Evolutionary conservation across 2,113 vertebrate genomes (phyloP).

Genomic region (Phoxinus phoxinus): DNA sequence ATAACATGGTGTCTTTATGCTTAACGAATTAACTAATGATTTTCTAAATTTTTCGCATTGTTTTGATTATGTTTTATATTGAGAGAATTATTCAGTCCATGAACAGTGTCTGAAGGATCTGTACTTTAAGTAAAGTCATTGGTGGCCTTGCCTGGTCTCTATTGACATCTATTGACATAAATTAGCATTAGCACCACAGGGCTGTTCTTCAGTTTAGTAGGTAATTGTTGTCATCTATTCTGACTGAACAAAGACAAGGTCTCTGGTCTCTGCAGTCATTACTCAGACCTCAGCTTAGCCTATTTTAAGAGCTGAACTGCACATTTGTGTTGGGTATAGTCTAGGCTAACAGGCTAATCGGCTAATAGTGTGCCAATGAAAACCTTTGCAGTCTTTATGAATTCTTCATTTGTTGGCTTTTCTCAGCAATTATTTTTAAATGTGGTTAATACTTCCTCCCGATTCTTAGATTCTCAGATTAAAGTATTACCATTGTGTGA

Average conservation of each 20-base stretch:
- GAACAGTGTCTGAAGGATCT: slow-evolving; percentile 3
- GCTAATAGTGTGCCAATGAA: no score
- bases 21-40: not conserved
- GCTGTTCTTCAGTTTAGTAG: slow-evolving; percentile 25
- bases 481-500: not conserved
- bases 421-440: not conserved
- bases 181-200: slow-evolving; percentile 1
- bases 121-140: slow-evolving; percentile 17
- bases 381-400: not conserved
- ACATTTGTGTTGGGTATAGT: no score
- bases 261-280: not conserved
- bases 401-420: not conserved
- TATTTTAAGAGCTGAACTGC: not conserved
- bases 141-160: not conserved
- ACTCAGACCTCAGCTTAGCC: not conserved
- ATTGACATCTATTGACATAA: slow-evolving; percentile 20
- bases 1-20: not conserved
- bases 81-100: not conserved
- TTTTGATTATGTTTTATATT: not conserved
- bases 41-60: not conserved
- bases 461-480: no score
- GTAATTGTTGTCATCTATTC: slow-evolving; percentile 35
- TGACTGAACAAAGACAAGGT: slow-evolving; percentile 12
- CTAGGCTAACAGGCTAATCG: no score
- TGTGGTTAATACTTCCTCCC: no score